phyloP scores from a whole-genome alignment of 2,797 vertebrate species.

The Trematomus bernacchii region DNA sequence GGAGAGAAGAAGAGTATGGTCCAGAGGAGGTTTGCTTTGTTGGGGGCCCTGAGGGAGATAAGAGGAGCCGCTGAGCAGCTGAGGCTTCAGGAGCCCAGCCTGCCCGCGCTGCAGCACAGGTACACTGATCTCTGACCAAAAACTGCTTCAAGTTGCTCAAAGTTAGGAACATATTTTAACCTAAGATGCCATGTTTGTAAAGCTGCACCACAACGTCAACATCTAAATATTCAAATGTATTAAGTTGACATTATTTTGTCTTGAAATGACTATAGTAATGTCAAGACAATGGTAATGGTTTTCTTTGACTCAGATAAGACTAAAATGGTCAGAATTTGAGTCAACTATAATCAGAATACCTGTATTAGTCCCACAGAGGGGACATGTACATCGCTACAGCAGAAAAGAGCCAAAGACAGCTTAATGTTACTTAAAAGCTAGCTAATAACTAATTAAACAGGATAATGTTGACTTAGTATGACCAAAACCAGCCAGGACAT shows the following conservation, averaged over 20 bases:
- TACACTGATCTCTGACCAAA: conserved; percentile 55
- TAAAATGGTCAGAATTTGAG: too few species aligned
- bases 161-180: neutral
- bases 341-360: too few species aligned
- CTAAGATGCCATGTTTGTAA: neutral
- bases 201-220: neutral
- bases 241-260: neutral
- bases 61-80: conserved; percentile 79
- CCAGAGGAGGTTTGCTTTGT: conserved; percentile 78
- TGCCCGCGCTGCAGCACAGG: conserved; percentile 92
- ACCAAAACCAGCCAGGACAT: too few species aligned
- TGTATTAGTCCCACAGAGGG: too few species aligned
- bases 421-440: too few species aligned
- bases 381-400: too few species aligned
- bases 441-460: too few species aligned
- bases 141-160: neutral
- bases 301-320: too few species aligned
- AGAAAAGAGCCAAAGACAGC: too few species aligned
- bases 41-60: conserved; percentile 85
- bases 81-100: conserved; percentile 88
- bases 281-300: too few species aligned
- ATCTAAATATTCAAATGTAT: neutral
- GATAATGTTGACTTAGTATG: too few species aligned
- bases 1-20: conserved; percentile 66
- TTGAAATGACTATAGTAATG: too few species aligned